Evolutionary conservation across 2,888 invertebrate species (phyloP), one percentile per base, ranked within the genome.

Genomic region (Caradrina clavipalpis): DNA sequence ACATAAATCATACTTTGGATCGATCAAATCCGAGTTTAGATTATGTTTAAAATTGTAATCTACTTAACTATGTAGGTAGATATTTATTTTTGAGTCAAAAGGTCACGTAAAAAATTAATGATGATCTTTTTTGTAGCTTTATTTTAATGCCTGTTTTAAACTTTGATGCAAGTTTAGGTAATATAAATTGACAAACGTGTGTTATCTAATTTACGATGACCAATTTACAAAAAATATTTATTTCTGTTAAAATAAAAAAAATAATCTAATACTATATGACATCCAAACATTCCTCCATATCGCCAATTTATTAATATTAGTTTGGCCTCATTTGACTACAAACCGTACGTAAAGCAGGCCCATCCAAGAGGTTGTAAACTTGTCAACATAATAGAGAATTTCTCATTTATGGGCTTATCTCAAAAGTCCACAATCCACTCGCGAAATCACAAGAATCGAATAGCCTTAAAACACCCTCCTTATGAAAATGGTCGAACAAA

Each of bases 81-180:
- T 19, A 39, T 15, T 42, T n/a, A 35, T 19, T 31, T 56, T 31
- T 13, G 19, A 51, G 11, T 22, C 31, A 17, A 67, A 74, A 68
- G 47, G 47, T 75, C 75, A 73, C 31, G 19, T 51, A 47, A 8
- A 71, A 74, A 0, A 47, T 72, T 39, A 47, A 39, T 10, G 10
- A 31, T 7, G 13, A 35, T 62, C 4, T 53, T 53, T 61, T 17
- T 26, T 35, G 21, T 45, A 53, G 10, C 35, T 39, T 19, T 50
- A 19, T 26, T 26, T 10, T 3, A 64, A 22, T n/a, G 13, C 11
- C 11, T 39, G 17, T 15, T 45, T 15, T 45, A 17, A 11, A 42
- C 42, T 11, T 13, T 45, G 17, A 45, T 13, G 45, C 45, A 13
- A 1, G 10, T 45, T 5, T 17, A 4, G 2, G 4, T 26, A 26